Conservation (phyloP, 2,888 invertebrate genomes). For the Alentia gelatinosa region DNA sequence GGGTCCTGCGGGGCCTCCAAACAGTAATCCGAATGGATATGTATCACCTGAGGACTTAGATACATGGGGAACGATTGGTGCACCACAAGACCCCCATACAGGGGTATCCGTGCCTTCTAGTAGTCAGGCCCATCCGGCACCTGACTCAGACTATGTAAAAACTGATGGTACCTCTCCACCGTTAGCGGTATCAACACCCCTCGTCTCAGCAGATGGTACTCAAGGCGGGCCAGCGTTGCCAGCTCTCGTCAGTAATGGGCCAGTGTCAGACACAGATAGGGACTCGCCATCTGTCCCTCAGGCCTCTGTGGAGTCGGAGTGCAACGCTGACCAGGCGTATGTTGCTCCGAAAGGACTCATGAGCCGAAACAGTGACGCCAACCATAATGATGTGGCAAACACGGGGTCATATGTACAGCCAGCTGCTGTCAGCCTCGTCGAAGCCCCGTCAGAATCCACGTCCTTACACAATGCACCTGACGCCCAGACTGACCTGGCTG, state of each 20-base stretch:
- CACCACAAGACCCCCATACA: too few relatives aligned
- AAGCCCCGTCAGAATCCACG: background rate
- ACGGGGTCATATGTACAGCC: background rate
- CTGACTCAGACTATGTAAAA: background rate
- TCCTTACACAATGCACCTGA: background rate
- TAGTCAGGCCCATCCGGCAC: too few relatives aligned
- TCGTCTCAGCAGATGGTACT: background rate
- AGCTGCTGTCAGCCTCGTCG: background rate
- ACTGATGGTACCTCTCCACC: background rate
- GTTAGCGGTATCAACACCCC: background rate
- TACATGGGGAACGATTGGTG: too few relatives aligned
- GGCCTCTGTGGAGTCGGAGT: background rate
- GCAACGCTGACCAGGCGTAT: background rate
- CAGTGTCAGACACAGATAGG: background rate
- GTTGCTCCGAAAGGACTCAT: background rate
- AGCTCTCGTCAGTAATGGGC: background rate
- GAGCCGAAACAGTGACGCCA: background rate
- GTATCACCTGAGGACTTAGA: background rate
- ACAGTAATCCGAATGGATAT: background rate
- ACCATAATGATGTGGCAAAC: slow-evolving; percentile 7
- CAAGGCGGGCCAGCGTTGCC: background rate
- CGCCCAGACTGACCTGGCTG: background rate
- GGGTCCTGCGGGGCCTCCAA: background rate
- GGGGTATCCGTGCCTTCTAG: too few relatives aligned
- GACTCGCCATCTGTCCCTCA: background rate